These are phyloP conservation scores for Agrilus planipennis DNA, from an alignment of 1,140 invertebrate species.

Conservation along the genomic window DNA sequence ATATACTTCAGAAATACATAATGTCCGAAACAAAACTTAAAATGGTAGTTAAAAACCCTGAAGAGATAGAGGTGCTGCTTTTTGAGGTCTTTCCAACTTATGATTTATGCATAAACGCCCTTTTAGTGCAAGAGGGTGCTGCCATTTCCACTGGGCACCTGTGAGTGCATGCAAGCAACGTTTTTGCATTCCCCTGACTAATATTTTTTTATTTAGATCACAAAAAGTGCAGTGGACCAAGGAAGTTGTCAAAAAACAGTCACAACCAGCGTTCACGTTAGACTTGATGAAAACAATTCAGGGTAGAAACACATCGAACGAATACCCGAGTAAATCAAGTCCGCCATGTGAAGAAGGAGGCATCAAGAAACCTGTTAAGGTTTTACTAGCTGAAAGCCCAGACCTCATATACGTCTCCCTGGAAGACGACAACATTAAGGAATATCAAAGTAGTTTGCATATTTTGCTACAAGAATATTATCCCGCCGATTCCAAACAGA, in stretches of 20 bases:
- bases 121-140: slow-evolving; percentile 2
- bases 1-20: slow-evolving; percentile 5
- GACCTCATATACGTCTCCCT: slow-evolving; percentile 7
- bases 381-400: slow-evolving; percentile 5
- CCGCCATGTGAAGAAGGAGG: background rate
- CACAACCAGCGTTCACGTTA: background rate
- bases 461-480: slow-evolving; percentile 4
- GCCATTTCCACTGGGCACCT: slow-evolving; percentile 6
- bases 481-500: background rate
- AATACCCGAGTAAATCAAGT: background rate
- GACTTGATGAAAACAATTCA: slow-evolving; percentile 6
- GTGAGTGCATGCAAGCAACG: slow-evolving; percentile 5
- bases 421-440: background rate
- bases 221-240: background rate
- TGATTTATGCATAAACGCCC: slow-evolving; percentile 7
- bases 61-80: background rate
- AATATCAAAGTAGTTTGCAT: slow-evolving; percentile 6
- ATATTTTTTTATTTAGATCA: slow-evolving; percentile 3
- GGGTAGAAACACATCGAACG: background rate
- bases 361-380: slow-evolving; percentile 1
- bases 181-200: background rate
- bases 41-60: slow-evolving; percentile 2
- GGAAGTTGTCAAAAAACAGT: background rate
- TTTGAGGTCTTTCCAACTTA: slow-evolving; percentile 6
- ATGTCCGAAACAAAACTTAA: background rate